Base-by-base conservation (phyloP, 2,113 vertebrate genomes). In the Euleptes europaea region DNA sequence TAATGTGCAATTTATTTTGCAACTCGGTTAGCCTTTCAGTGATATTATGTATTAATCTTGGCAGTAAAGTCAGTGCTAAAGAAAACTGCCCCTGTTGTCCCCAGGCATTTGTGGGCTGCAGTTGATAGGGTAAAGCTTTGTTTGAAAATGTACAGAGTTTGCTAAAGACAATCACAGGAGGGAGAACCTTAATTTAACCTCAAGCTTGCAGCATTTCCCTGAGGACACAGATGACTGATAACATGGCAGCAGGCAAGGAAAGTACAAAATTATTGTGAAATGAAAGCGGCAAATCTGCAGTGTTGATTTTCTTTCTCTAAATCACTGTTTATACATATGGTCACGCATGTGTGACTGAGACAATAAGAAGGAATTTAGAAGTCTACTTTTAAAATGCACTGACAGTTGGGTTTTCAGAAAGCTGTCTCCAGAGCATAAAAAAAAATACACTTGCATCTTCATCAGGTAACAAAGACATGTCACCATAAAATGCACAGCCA, bases 171-270 rank as follows among this genome's bases (percentile, higher is more conserved):
- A 95, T 96, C 92, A 88, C 92, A 90, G 60, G 89, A 91, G 92
- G 93, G 86, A 94, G 91, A 89, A 92, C 91, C 94, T 94, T 96
- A 96, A 96, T 95, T 96, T 95, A 96, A 95, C 95, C 93, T 93
- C 90, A 82, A 89, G 89, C 85, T 91, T 92, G 88, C 81, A 93
- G 88, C 91, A 92, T 93, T 94, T 96, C 95, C 94, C 92, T 71
- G 74, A 91, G 84, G 95, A 92, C 49, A 47, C 0, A 15, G 89
- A 95, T 95, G 93, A 94, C 95, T 93, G 95, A 95, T 94, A 95
- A 94, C 87, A 90, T 3, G 4, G 87, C 78, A 80, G 86, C 93
- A 88, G 88, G 86, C 90, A 90, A 91, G 85, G 84, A 94, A 94
- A 91, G 92, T 85, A 95, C 88, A 93, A 91, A 94, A 95, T 95